phyloP scores from a whole-genome alignment of 2,888 invertebrate genomes.

The Aphodius granarius region DNA sequence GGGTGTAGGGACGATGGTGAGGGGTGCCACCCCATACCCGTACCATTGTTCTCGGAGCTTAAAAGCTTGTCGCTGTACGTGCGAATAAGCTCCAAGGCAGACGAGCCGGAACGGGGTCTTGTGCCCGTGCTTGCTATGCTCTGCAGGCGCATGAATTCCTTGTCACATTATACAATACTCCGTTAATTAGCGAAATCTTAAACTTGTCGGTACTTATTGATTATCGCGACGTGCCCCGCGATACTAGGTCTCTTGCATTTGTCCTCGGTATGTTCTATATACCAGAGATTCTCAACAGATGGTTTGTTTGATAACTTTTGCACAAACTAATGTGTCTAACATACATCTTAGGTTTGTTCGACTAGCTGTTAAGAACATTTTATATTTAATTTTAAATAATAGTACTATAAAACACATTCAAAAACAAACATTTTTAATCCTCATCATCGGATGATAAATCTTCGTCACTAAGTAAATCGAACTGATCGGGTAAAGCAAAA shows the following conservation, averaged over 20 bases:
- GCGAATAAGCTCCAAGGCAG: background rate
- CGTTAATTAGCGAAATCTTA: background rate
- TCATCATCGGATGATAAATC: too few species aligned
- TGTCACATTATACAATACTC: background rate
- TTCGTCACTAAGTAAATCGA: too few species aligned
- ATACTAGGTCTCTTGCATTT: background rate
- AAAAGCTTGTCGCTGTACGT: background rate
- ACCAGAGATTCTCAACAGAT: background rate
- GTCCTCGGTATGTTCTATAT: background rate
- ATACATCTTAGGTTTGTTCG: too few species aligned
- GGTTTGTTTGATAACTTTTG: background rate
- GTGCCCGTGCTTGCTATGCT: background rate
- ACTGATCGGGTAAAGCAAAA: too few species aligned
- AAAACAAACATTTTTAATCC: too few species aligned
- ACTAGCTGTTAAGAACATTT: too few species aligned
- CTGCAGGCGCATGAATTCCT: background rate
- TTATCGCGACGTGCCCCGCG: background rate
- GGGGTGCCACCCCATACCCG: background rate
- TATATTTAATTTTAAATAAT: too few species aligned
- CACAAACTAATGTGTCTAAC: too few species aligned
- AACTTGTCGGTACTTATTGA: background rate
- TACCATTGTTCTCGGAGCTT: background rate
- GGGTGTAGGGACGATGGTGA: background rate
- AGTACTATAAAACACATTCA: too few species aligned
- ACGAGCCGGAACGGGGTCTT: background rate